Evolutionary conservation across 2,888 invertebrate species (phyloP), one percentile per base, ranked within the genome.

Genomic region (Aphodius granarius): DNA sequence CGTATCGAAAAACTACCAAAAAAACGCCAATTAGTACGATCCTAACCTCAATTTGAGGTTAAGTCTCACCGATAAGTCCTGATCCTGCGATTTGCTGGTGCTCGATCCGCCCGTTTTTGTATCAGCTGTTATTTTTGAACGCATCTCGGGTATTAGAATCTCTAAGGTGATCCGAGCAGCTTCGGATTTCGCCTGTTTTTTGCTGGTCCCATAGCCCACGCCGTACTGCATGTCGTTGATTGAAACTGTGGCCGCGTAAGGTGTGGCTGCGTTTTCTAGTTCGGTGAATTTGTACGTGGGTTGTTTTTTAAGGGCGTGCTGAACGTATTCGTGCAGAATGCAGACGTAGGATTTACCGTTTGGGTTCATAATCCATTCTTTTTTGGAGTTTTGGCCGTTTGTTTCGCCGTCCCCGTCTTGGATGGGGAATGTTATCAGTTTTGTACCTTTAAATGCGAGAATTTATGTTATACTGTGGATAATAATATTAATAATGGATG

Each of bases 331-430:
- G 87, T 99, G 99, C 81, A 99, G 90, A 84, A 99, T 97, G 81
- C 97, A 97, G 6, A 99, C 95, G 86, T 95, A 95, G 84, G 97
- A 96, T 88, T 98, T 97, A 0, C 98, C 98, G 84, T 95, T 95
- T 77, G 98, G 98, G 89, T 99, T 99, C 94, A 99, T 94, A 79
- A 97, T 95, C 94, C 98, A 98, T 86, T 98, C 97, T 84, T 94
- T 94, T 76, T 91, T 91, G 21, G 89, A 88, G 73, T 83, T 83
- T 68, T 78, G 78, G 9, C 78, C 76, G 3, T 78, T 76, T 13
- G 78, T 86, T 43, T 89, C 90, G 15, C 83, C 83, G 18, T 86
- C 85, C 13, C 81, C 83, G 6, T 88, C 86, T 78, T 90, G 87
- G 20, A 94, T 93, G 0, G 97, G 96, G 84, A 97, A 97, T 75